Evolutionary conservation across 2,888 invertebrate species (phyloP).

Genomic region (Plutella xylostella): DNA sequence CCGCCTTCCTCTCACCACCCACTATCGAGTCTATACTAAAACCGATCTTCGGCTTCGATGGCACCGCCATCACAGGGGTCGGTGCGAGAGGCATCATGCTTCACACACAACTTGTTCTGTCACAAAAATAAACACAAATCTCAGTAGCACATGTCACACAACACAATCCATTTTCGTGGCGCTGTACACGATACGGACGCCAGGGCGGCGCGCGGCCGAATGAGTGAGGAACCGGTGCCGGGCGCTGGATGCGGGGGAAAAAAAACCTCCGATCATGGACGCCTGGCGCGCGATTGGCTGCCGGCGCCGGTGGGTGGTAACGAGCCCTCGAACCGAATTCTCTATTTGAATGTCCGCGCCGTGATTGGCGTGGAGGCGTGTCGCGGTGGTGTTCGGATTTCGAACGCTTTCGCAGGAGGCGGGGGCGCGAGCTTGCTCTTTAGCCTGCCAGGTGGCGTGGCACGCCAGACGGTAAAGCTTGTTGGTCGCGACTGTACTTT

Average conservation of each 20-base stretch:
- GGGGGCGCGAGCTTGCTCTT: slow-evolving; percentile 50
- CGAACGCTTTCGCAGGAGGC: slow-evolving; percentile 56
- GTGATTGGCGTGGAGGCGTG: slow-evolving; percentile 38
- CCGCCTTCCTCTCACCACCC: slow-evolving; percentile 72
- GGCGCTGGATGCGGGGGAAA: slow-evolving; percentile 39
- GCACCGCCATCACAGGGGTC: slow-evolving; percentile 91
- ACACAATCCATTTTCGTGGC: slow-evolving; percentile 60
- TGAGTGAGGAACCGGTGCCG: slow-evolving; percentile 36
- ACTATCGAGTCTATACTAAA: slow-evolving; percentile 96
- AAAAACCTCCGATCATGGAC: slow-evolving; percentile 50
- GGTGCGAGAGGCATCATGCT: slow-evolving; percentile 96
- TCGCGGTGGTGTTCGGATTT: slow-evolving; percentile 54
- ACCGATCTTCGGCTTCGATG: slow-evolving; percentile 93
- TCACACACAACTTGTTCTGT: slow-evolving; percentile 51
- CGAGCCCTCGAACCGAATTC: slow-evolving; percentile 33
- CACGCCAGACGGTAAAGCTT: slow-evolving; percentile 34
- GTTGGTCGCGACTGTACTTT: slow-evolving; percentile 35
- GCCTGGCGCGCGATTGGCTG: slow-evolving; percentile 43
- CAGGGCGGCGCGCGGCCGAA: slow-evolving; percentile 65
- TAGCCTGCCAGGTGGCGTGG: slow-evolving; percentile 51
- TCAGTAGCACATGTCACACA: slow-evolving; percentile 57
- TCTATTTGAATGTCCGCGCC: slow-evolving; percentile 35
- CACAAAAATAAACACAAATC: slow-evolving; percentile 51
- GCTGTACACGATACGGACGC: slow-evolving; percentile 62
- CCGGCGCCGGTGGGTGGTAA: slow-evolving; percentile 35